Base-by-base conservation (phyloP, 1,140 invertebrate species). In the Akabosia matsudoensis region DNA sequence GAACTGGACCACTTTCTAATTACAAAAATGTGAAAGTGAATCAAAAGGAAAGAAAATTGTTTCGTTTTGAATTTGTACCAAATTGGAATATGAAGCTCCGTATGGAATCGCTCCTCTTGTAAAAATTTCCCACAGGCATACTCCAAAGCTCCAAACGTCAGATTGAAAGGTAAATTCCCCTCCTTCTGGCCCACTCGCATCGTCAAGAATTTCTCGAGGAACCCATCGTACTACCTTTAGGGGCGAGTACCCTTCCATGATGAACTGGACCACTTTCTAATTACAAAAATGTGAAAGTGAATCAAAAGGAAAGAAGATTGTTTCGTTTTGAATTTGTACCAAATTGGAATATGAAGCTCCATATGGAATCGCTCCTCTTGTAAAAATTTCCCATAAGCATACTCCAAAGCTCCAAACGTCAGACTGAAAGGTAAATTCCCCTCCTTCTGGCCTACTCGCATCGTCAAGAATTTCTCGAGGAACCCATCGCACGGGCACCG, bases 181-280 rank as follows among this genome's bases (percentile, higher is more conserved):
- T 45, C 37, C 37, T 7, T 10, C 18, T 18, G 37, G 18, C 1
- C 26, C 22, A 30, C 4, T n/a, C 3, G 28, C 61, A 1, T 51
- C 71, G 28, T 22, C 67, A 73, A 45, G 7, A 45, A 72, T 56
- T 77, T 77, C 76, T 67, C 74, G 73, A 1, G 76, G 71, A 10
- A 51, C 52, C 76, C 76, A 77, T 4, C 76, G 51, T 30, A 77
- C 72, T n/a, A n/a, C n/a, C n/a, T n/a, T n/a, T n/a, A n/a, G n/a
- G n/a, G n/a, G n/a, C n/a, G n/a, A n/a, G n/a, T n/a, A n/a, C n/a
- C n/a, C n/a, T n/a, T n/a, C n/a, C n/a, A n/a, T n/a, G n/a, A n/a
- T n/a, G n/a, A n/a, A n/a, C n/a, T n/a, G n/a, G n/a, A n/a, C n/a
- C n/a, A n/a, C n/a, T n/a, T n/a, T n/a, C n/a, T n/a, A n/a, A n/a